Percentiles rank a stretch among this genome's conserved stretches.
These are phyloP conservation scores for Diploscapter pachys DNA, from an alignment of 1,140 invertebrate genomes.

Conservation along the genomic window DNA sequence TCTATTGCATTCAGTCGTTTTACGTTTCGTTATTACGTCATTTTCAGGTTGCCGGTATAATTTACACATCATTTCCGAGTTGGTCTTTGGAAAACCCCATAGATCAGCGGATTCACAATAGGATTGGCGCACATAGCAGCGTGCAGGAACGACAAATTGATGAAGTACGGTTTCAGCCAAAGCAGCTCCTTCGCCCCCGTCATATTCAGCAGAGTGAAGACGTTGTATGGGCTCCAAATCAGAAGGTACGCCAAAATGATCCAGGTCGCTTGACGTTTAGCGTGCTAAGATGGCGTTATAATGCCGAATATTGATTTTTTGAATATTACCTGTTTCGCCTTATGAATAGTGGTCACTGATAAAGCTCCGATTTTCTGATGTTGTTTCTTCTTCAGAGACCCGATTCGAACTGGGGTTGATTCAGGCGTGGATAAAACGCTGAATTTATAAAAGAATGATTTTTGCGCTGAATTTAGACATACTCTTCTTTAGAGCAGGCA, in stretches of 20 bases:
- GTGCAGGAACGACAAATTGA: constrained; percentile 43
- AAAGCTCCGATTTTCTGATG: constrained; percentile 39
- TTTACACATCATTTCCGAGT: too few relatives aligned
- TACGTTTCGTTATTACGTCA: too few relatives aligned
- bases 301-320: too few relatives aligned
- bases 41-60: too few relatives aligned
- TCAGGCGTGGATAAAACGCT: too few relatives aligned
- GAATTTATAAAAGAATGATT: too few relatives aligned
- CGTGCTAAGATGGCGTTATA: not conserved
- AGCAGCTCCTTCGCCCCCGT: constrained; percentile 37
- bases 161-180: constrained; percentile 41
- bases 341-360: constrained; percentile 46
- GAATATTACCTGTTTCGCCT: constrained; percentile 32
- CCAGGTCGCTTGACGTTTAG: constrained; percentile 55
- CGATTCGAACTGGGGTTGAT: too few relatives aligned
- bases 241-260: constrained; percentile 52
- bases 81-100: constrained; percentile 18
- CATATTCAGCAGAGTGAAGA: constrained; percentile 49
- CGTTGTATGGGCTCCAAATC: constrained; percentile 54
- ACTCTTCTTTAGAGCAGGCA: too few relatives aligned
- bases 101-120: constrained; percentile 54
- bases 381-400: too few relatives aligned
- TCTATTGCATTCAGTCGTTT: too few relatives aligned
- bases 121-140: constrained; percentile 50
- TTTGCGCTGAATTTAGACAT: too few relatives aligned